Base-by-base conservation (phyloP, 2,113 vertebrate genomes). In the Elephas maximus region DNA sequence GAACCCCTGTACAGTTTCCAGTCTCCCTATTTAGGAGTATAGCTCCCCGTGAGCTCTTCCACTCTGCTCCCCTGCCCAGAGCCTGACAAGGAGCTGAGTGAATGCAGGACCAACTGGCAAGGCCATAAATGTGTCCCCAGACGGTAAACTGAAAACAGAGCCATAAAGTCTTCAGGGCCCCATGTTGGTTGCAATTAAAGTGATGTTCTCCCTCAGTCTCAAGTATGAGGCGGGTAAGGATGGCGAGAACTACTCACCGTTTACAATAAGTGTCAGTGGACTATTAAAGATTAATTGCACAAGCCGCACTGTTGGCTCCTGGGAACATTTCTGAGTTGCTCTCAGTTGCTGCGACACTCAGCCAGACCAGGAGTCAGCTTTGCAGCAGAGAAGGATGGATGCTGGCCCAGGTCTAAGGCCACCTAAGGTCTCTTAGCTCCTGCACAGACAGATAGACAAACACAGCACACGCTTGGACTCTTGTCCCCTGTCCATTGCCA, bases 181-280 rank as follows among this genome's bases (percentile, higher is more conserved):
- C 73, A n/a, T 60, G 33, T 30, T 45, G 65, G 93, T 79, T 91
- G 84, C 67, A 93, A 74, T 90, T 96, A 87, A 90, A 96, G 80
- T 5, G 81, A 71, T n/a, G 23, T 1, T 37, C 37, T 94, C 90
- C 44, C 30, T 97, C 73, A 6, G 14, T 90, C 69, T 12, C 23
- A 6, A 57, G 26, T 88, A 73, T 80, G 93, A 86, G 77, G 62
- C 48, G 77, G 65, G 17, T 53, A 62, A 91, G 53, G 87, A 76
- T 33, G 30, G 60, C 0, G 18, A 30, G 77, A 28, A 65, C 69
- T 57, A 12, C 0, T 18, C 63, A 60, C 95, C 81, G 94, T 90
- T 93, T 41, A 74, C 73, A 73, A n/a, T 41, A 51, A 73, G 77
- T 6, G 60, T 84, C 63, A 93, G 69, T 65, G 37, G 53, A 83